phyloP scores from a whole-genome alignment of 2,113 vertebrate genomes.

The Callipepla squamata region DNA sequence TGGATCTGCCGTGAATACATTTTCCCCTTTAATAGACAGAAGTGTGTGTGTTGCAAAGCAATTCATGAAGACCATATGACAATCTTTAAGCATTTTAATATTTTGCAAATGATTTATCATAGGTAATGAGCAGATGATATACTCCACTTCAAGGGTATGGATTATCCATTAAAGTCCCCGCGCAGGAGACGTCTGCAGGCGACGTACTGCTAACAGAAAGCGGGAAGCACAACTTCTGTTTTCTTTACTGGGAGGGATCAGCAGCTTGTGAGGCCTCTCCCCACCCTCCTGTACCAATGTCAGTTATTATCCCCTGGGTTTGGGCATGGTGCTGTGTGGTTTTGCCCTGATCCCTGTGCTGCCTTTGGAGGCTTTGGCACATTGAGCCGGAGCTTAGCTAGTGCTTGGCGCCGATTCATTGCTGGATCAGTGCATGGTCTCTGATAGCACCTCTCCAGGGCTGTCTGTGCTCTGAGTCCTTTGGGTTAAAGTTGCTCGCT shows the following conservation, averaged over 20 bases:
- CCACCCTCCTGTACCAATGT: fast-evolving
- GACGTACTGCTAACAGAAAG: not conserved
- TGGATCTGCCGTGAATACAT: not conserved
- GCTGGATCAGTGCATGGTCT: not conserved
- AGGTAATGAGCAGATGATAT: conserved; percentile 36
- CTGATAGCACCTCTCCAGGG: not conserved
- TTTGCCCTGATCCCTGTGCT: not conserved
- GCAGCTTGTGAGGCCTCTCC: not conserved
- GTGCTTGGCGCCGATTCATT: fast-evolving
- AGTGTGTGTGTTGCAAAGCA: not conserved
- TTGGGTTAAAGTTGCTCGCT: not conserved
- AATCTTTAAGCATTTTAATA: not conserved
- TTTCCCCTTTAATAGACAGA: not conserved
- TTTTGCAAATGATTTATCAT: conserved; percentile 52
- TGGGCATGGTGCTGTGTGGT: not conserved
- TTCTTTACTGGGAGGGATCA: not conserved
- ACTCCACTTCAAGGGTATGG: conserved; percentile 27
- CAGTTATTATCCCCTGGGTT: not conserved
- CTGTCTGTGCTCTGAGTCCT: not conserved
- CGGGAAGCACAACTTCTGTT: not conserved
- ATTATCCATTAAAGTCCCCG: not conserved
- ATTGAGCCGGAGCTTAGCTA: fast-evolving
- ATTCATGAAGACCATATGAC: not conserved
- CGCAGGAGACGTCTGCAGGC: not conserved
- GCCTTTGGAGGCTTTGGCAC: not conserved